A percentile compares a stretch with the other conserved stretches of the same genome.
phyloP scores from a whole-genome alignment of 1,140 invertebrate species.

The Drosophila kepulauana region DNA sequence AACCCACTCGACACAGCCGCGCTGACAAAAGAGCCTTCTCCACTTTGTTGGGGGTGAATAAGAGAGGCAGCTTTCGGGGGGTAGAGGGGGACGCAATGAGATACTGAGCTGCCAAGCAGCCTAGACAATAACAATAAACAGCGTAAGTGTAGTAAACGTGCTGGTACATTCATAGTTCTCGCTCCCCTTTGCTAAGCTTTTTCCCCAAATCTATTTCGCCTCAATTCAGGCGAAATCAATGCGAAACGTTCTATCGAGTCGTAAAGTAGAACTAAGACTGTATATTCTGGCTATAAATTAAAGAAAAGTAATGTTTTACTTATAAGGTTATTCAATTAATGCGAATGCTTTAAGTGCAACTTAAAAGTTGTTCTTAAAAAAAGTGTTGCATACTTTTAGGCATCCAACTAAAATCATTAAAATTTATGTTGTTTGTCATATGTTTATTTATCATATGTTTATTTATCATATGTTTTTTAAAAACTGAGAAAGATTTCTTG shows the following conservation, averaged over 20 bases:
- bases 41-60: neutral
- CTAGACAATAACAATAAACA: slow-evolving; percentile 66
- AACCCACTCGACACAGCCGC: slow-evolving; percentile 11
- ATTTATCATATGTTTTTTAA: too few relatives aligned
- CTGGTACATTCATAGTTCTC: neutral
- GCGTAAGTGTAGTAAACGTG: slow-evolving; percentile 23
- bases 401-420: too few relatives aligned
- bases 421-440: too few relatives aligned
- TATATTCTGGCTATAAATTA: too few relatives aligned
- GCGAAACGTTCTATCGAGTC: neutral
- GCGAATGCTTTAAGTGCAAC: neutral
- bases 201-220: slow-evolving; percentile 54
- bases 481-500: too few relatives aligned
- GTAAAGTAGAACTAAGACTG: too few relatives aligned
- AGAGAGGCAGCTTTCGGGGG: neutral
- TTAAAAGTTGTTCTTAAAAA: neutral
- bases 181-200: slow-evolving; percentile 8
- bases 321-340: too few relatives aligned
- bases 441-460: too few relatives aligned
- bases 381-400: slow-evolving; percentile 32
- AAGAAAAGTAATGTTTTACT: too few relatives aligned
- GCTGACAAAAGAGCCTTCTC: slow-evolving; percentile 59
- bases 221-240: slow-evolving; percentile 5
- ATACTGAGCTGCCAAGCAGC: slow-evolving; percentile 22
- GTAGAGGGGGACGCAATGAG: neutral